Evolutionary conservation across 1,140 invertebrate genomes (phyloP), one percentile per base, ranked within the genome.

Genomic region (Chironomus striatipennis): DNA sequence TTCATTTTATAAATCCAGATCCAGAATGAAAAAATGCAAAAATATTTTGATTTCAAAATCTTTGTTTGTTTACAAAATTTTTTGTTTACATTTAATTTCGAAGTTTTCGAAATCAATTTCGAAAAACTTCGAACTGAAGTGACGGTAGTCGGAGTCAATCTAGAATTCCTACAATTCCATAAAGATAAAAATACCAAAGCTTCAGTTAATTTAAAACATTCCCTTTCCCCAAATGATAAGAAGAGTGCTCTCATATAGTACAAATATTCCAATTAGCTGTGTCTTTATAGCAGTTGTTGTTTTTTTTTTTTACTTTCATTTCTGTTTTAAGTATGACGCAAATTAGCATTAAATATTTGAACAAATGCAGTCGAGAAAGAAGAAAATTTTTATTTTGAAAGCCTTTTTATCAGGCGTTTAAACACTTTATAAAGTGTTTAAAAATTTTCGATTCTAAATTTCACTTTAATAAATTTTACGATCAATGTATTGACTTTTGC

Each of bases 291-390:
- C 47, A 57, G 47, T 57, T n/a, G 47, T 57, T n/a, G 43, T 47
- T 8, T 47, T 47, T 47, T 47, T 47, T 12, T 57, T n/a, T 57
- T 5, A 57, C 47, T 57, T n/a, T 57, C 24, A 34, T 34, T 34
- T 34, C 24, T 34, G 24, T 34, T 34, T 57, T n/a, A 57, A 57
- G 12, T 57, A 57, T 57, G 47, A 57, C 47, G 47, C 12, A 57
- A 57, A 57, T 57, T 57, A 57, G 47, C 47, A n/a, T 57, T 57
- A 12, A 57, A 57, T 57, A 57, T 57, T 57, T 57, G 47, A 57
- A 57, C 47, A 57, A n/a, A 57, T 57, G 47, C 47, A 12, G 8
- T 12, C 47, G n/a, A n/a, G n/a, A n/a, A n/a, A n/a, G n/a, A n/a
- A n/a, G n/a, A n/a, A n/a, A n/a, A n/a, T n/a, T 57, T 57, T 57